Percentiles rank a stretch among this genome's conserved stretches.
These are phyloP conservation scores for Cardiocondyla obscurior DNA, from an alignment of 1,140 invertebrate genomes.

Conservation along the genomic window DNA sequence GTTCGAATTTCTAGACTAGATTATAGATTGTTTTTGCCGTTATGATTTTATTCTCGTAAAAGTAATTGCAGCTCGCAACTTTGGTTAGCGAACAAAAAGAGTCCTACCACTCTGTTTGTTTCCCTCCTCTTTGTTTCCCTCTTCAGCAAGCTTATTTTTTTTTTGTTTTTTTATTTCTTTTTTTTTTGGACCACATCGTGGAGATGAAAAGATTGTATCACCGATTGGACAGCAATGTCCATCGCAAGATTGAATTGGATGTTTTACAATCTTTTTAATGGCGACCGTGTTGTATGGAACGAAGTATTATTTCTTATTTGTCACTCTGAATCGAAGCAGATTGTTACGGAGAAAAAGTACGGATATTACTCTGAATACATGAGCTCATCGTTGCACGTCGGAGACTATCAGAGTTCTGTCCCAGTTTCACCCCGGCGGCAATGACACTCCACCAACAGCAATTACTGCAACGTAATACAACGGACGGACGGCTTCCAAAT, in stretches of 20 bases:
- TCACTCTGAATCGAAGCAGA: neutral
- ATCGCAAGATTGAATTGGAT: slow-evolving; percentile 51
- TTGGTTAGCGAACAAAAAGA: slow-evolving; percentile 59
- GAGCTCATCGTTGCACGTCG: neutral
- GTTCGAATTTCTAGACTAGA: neutral
- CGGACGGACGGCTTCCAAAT: slow-evolving; percentile 26
- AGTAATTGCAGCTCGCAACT: slow-evolving; percentile 43
- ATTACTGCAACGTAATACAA: slow-evolving; percentile 46
- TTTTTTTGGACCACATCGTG: slow-evolving; percentile 55
- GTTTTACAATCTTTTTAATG: slow-evolving; percentile 29
- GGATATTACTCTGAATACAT: neutral
- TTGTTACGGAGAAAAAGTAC: slow-evolving; percentile 8
- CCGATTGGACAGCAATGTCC: slow-evolving; percentile 23
- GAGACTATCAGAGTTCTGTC: slow-evolving; percentile 15
- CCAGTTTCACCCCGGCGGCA: slow-evolving; percentile 4
- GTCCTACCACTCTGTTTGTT: slow-evolving; percentile 13
- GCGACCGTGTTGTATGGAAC: neutral
- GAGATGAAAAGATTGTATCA: slow-evolving; percentile 59
- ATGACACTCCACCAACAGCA: slow-evolving; percentile 20
- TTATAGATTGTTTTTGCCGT: neutral
- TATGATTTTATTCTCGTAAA: slow-evolving; percentile 31
- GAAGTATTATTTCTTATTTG: slow-evolving; percentile 2
- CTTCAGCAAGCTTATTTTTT: slow-evolving; percentile 4
- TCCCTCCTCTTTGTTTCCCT: neutral
- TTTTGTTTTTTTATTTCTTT: slow-evolving; percentile 4